A percentile compares a stretch with the other conserved stretches of the same genome.
phyloP scores from a whole-genome alignment of 2,113 vertebrate genomes.

The Ameiurus melas region DNA sequence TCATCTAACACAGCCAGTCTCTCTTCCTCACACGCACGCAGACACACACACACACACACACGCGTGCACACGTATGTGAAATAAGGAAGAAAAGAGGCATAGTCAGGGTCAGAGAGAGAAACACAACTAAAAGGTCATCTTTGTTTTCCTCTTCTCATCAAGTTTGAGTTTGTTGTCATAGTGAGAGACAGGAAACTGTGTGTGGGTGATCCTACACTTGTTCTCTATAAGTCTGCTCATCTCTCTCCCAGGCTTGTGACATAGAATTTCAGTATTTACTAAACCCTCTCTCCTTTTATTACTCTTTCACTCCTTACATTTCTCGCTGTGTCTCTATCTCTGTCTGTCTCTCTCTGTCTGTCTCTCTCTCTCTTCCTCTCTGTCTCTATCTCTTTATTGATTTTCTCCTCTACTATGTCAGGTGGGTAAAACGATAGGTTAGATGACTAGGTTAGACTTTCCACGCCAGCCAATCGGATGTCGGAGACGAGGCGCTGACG shows the following conservation, averaged over 20 bases:
- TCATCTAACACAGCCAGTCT: background rate
- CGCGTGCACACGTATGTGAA: background rate
- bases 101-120: slow-evolving; percentile 23
- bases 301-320: background rate
- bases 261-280: background rate
- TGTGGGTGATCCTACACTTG: background rate
- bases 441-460: slow-evolving; percentile 11
- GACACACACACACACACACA: background rate
- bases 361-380: too few relatives aligned
- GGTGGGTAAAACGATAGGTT: background rate
- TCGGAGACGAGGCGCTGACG: background rate
- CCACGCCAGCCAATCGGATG: slow-evolving; percentile 3
- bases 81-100: slow-evolving; percentile 22
- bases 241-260: background rate
- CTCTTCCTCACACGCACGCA: background rate
- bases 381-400: background rate
- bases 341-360: too few relatives aligned
- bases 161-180: slow-evolving; percentile 70
- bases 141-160: slow-evolving; percentile 69
- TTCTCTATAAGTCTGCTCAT: background rate
- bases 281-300: background rate
- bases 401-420: slow-evolving; percentile 1
- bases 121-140: slow-evolving; percentile 69
- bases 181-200: slow-evolving; percentile 62
- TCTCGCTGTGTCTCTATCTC: too few relatives aligned